Evolutionary conservation across 2,797 vertebrate genomes (phyloP).

Genomic region (Avahi laniger): DNA sequence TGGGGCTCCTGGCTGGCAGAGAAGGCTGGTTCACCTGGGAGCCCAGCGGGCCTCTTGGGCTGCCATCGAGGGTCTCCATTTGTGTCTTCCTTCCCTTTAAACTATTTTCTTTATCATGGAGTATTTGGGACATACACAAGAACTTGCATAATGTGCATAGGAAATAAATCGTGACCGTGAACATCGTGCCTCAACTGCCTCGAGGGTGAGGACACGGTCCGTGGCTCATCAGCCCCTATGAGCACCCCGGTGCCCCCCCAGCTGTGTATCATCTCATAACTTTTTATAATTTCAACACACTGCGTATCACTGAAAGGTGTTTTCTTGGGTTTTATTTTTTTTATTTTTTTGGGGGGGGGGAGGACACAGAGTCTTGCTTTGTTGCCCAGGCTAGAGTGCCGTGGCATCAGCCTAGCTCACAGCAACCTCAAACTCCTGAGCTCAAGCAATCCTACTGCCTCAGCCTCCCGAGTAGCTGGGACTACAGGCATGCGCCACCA

Average conservation of each 20-base stretch:
- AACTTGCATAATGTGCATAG: not conserved
- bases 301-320: not conserved
- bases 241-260: fast-evolving
- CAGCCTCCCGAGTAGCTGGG: too few species aligned
- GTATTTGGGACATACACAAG: not conserved
- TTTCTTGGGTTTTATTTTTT: too few species aligned
- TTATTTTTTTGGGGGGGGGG: too few species aligned
- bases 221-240: fast-evolving
- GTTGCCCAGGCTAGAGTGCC: too few species aligned
- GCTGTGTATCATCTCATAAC: not conserved
- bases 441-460: too few species aligned
- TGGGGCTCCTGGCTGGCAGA: not conserved
- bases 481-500: too few species aligned
- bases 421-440: too few species aligned
- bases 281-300: not conserved
- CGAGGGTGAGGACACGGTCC: fast-evolving
- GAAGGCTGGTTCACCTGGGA: not conserved
- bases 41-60: too few species aligned
- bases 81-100: not conserved
- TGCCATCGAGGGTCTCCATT: not conserved
- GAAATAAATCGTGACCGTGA: not conserved
- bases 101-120: not conserved
- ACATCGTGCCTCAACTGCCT: not conserved
- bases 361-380: too few species aligned
- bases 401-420: too few species aligned